phyloP scores from a whole-genome alignment of 37 sponge, comb jelly and placozoan species.

The Ianthella basta region DNA sequence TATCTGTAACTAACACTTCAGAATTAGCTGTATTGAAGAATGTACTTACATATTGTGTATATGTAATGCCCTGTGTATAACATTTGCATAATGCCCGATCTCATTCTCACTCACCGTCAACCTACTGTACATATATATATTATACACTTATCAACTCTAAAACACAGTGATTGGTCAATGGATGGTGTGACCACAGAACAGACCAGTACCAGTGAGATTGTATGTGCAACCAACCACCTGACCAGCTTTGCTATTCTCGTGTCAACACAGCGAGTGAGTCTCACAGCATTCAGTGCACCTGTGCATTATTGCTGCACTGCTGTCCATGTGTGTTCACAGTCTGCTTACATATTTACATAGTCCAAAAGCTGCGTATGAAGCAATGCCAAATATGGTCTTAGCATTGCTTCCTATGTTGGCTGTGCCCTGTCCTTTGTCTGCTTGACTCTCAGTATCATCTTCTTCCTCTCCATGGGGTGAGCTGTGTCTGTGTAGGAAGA shows the following conservation, averaged over 20 bases:
- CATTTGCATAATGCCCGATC: no score
- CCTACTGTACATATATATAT: no score
- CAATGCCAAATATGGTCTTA: background rate
- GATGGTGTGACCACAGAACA: conserved; percentile 3
- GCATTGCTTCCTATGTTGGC: background rate
- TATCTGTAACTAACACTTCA: no score
- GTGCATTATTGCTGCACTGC: no score
- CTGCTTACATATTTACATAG: no score
- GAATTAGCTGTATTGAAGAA: background rate
- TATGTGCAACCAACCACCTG: background rate
- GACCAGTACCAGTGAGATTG: background rate
- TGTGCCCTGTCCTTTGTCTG: background rate
- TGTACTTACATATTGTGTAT: background rate
- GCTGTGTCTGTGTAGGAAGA: background rate
- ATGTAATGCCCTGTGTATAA: background rate
- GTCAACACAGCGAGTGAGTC: background rate
- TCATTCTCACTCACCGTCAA: no score
- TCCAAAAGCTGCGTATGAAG: background rate
- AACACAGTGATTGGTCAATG: background rate
- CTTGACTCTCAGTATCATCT: background rate
- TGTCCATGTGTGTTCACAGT: no score
- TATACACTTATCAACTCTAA: no score
- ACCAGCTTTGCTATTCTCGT: background rate
- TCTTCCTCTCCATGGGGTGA: conserved; percentile 10
- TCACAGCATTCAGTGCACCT: background rate